Percentiles rank a stretch among this genome's conserved stretches.
phyloP scores from a whole-genome alignment of 2,797 vertebrate genomes.

The Euthynnus affinis region DNA sequence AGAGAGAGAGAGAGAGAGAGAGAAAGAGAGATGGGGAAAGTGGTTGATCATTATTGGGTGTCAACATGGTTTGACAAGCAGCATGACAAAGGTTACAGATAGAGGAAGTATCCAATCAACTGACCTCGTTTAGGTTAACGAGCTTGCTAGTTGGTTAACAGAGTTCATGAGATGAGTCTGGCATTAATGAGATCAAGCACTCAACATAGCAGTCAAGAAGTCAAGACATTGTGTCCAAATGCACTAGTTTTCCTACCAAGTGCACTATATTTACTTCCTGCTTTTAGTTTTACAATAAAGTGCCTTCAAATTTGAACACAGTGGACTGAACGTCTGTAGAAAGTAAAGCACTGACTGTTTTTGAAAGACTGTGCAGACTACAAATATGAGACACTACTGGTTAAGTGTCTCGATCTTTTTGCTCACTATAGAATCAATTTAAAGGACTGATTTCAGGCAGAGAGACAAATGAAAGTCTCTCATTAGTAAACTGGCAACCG shows the following conservation, averaged over 20 bases:
- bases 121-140: background rate
- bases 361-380: too few relatives aligned
- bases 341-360: too few relatives aligned
- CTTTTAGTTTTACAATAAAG: background rate
- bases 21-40: background rate
- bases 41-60: constrained; percentile 11
- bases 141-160: background rate
- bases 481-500: too few relatives aligned
- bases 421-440: too few relatives aligned
- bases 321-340: background rate
- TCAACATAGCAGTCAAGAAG: background rate
- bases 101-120: constrained; percentile 29
- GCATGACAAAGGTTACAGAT: constrained; percentile 7
- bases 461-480: too few relatives aligned
- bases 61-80: constrained; percentile 8
- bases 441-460: too few relatives aligned
- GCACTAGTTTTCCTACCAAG: background rate
- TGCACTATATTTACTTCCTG: background rate
- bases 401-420: too few relatives aligned
- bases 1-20: background rate
- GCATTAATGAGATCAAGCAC: background rate
- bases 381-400: too few relatives aligned
- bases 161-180: background rate
- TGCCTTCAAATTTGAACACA: background rate
- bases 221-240: background rate